A percentile compares a stretch with the other conserved stretches of the same genome.
Conservation (phyloP, 64 coral and sea anemone species). For the Dendrophyllia cribrosa region DNA sequence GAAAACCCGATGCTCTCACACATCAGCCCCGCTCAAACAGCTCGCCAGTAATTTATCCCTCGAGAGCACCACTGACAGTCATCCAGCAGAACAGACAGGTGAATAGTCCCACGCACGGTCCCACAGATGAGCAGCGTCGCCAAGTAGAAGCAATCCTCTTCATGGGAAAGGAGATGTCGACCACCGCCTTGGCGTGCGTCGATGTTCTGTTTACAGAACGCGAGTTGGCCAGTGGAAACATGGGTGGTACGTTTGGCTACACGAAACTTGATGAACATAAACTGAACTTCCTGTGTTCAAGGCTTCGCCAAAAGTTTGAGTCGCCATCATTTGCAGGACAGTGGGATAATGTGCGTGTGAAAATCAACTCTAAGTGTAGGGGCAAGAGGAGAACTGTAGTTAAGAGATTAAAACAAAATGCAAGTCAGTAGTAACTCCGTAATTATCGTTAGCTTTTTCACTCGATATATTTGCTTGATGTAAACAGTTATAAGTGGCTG, state of each 20-base stretch:
- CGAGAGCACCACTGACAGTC: background rate
- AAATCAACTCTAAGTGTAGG: constrained; percentile 11
- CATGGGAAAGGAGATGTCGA: constrained; percentile 5
- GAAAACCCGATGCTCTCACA: background rate
- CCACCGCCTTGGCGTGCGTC: too few relatives aligned
- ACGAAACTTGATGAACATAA: constrained; percentile 21
- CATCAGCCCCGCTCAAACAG: background rate
- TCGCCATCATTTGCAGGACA: constrained; percentile 1
- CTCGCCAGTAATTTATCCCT: background rate
- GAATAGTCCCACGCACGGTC: background rate
- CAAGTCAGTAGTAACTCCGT: background rate
- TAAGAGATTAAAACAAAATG: background rate
- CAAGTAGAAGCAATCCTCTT: constrained; percentile 5
- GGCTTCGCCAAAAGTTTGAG: constrained; percentile 13
- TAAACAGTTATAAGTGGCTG: too few relatives aligned
- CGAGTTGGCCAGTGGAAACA: too few relatives aligned
- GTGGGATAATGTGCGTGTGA: background rate
- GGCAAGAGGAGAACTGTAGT: constrained; percentile 4
- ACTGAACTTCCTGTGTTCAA: background rate
- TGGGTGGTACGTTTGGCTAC: too few relatives aligned
- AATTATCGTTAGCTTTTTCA: too few relatives aligned
- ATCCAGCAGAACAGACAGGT: background rate
- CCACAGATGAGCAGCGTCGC: constrained; percentile 11
- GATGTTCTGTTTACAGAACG: too few relatives aligned
- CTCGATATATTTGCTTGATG: too few relatives aligned